phyloP scores from a whole-genome alignment of 1,140 invertebrate species.

The Brachionus calyciflorus region DNA sequence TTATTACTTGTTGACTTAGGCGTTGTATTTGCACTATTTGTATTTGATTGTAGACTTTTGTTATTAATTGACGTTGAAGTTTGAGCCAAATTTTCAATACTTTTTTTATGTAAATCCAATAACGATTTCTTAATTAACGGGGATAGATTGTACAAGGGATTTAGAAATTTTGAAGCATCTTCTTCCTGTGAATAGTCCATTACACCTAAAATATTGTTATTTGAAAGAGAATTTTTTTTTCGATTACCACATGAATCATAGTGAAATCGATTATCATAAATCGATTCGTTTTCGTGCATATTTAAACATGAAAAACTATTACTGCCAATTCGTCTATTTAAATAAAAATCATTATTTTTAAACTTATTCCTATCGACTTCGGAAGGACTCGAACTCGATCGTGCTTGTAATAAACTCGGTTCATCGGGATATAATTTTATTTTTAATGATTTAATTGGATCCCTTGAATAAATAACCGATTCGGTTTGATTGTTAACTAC shows the following conservation, averaged over 20 bases:
- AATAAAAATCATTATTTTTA: background rate
- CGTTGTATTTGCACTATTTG: background rate
- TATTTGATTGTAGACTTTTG: too few species aligned
- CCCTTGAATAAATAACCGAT: conserved; percentile 27
- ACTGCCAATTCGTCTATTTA: background rate
- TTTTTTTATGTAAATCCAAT: conserved; percentile 30
- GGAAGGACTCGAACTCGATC: background rate
- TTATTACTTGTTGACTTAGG: background rate
- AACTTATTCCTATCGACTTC: too few species aligned
- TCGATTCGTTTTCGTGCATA: background rate
- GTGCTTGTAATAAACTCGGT: background rate
- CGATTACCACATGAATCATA: conserved; percentile 1
- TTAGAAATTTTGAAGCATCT: background rate
- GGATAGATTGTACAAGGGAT: conserved; percentile 2
- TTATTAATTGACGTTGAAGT: too few species aligned
- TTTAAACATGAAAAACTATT: conserved; percentile 30
- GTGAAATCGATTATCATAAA: background rate
- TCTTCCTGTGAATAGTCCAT: background rate
- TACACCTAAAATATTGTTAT: background rate
- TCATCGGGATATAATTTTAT: background rate
- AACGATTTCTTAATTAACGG: conserved; percentile 5
- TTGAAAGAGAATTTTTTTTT: conserved; percentile 3
- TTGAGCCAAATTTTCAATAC: conserved; percentile 30
- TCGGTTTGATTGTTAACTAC: conserved; percentile 35
- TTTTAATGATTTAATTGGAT: conserved; percentile 25